These are phyloP conservation scores for Rhynchotus rufescens DNA, from an alignment of 2,797 vertebrate genomes.

Conservation along the genomic window DNA sequence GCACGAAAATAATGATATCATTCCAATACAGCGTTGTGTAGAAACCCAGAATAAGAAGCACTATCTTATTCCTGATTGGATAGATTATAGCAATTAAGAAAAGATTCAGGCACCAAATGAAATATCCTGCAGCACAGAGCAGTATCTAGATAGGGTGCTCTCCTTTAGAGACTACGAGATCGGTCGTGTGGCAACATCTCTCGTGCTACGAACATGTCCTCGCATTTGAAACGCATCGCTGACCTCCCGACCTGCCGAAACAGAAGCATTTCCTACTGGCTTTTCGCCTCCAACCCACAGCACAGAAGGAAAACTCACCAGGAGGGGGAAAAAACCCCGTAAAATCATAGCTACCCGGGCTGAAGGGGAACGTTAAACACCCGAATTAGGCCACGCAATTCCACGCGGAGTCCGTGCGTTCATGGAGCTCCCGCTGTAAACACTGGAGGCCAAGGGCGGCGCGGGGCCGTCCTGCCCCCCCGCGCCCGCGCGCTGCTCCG, in stretches of 20 bases:
- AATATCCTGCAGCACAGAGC: constrained; percentile 42
- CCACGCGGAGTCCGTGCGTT: constrained; percentile 16
- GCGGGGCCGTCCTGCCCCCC: not conserved
- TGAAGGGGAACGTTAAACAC: not conserved
- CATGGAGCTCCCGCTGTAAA: constrained; percentile 55
- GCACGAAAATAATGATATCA: constrained; percentile 67
- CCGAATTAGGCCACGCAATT: not conserved
- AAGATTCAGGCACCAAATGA: constrained; percentile 71
- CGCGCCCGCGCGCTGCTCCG: no score
- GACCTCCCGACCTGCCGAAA: not conserved
- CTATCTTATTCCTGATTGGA: constrained; percentile 63
- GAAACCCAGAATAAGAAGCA: constrained; percentile 69
- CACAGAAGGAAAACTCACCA: not conserved
- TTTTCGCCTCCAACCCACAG: not conserved
- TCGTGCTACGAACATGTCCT: not conserved
- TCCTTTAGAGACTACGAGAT: constrained; percentile 53
- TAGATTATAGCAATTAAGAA: constrained; percentile 54
- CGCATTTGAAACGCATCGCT: not conserved
- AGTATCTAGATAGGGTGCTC: constrained; percentile 39
- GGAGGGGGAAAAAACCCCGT: not conserved
- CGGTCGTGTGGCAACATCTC: not conserved
- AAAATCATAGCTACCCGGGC: not conserved
- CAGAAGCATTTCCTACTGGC: not conserved
- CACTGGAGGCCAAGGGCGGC: constrained; percentile 25
- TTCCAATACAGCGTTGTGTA: constrained; percentile 68